Conservation (phyloP, 2,113 vertebrate genomes). For the Diglossa brunneiventris region DNA sequence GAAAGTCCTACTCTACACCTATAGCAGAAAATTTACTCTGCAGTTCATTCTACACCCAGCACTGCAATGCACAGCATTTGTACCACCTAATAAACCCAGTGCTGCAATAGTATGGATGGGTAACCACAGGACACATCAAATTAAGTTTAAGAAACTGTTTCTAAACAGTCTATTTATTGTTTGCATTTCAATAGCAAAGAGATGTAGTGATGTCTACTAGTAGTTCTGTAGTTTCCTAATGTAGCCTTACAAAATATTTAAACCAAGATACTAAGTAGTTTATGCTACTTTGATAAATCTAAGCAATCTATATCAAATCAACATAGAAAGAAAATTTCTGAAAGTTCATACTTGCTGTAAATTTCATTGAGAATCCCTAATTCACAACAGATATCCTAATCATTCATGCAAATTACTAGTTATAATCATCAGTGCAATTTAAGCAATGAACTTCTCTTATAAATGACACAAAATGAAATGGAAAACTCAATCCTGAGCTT, state of each 20-base stretch:
- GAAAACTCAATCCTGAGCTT: background rate
- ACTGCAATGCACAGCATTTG: background rate
- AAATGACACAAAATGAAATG: background rate
- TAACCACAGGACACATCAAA: background rate
- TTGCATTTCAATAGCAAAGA: background rate
- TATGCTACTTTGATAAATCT: background rate
- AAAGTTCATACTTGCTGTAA: background rate
- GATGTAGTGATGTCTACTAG: background rate
- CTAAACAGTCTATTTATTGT: background rate
- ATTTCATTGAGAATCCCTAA: background rate
- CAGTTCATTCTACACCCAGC: accelerated
- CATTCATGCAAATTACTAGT: background rate
- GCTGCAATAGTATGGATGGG: background rate
- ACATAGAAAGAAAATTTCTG: background rate
- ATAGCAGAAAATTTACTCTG: background rate
- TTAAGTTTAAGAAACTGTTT: background rate
- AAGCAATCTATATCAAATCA: background rate
- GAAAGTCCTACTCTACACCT: background rate
- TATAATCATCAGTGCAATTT: background rate
- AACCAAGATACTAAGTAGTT: background rate
- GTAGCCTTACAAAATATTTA: background rate
- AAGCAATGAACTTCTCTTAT: background rate
- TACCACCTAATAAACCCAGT: background rate
- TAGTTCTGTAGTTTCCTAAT: background rate
- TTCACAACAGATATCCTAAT: background rate